These are phyloP conservation scores for Neodontobutis hainanensis DNA, from an alignment of 2,113 vertebrate species.

Conservation along the genomic window DNA sequence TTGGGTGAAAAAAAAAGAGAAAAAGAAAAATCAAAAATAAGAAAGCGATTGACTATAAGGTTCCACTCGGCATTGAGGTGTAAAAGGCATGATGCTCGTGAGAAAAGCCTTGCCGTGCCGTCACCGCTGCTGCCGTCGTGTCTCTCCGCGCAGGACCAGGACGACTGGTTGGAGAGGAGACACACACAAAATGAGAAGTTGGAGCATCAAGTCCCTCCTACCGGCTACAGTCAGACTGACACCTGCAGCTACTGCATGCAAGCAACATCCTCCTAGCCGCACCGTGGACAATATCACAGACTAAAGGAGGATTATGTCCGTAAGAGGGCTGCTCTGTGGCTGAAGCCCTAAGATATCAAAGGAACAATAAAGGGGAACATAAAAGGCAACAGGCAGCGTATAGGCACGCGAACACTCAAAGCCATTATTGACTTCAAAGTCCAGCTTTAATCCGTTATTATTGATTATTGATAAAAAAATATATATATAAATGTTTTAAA, in stretches of 20 bases:
- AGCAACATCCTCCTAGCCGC: conserved; percentile 29
- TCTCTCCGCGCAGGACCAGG: conserved; percentile 79
- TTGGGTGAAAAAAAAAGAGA: conserved; percentile 37
- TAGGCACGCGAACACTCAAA: too few relatives aligned
- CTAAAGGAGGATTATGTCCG: not conserved
- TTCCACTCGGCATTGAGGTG: conserved; percentile 64
- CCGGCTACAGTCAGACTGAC: conserved; percentile 90
- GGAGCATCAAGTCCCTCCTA: conserved; percentile 95
- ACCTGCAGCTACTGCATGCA: conserved; percentile 83
- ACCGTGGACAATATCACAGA: not conserved
- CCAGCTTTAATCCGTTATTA: too few relatives aligned
- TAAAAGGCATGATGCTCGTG: conserved; percentile 73
- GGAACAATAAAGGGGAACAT: too few relatives aligned
- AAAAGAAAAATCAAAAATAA: conserved; percentile 61
- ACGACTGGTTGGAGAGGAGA: conserved; percentile 80
- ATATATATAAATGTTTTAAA: too few relatives aligned
- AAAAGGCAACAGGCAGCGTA: not conserved
- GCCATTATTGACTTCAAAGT: too few relatives aligned
- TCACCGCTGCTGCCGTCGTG: conserved; percentile 55
- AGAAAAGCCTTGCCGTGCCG: conserved; percentile 41
- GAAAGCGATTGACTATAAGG: conserved; percentile 32
- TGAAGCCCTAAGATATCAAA: too few relatives aligned
- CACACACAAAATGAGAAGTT: conserved; percentile 76
- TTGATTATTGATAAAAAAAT: too few relatives aligned
- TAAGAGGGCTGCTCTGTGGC: not conserved